These are phyloP conservation scores for Chloroceryle aenea DNA, from an alignment of 2,113 vertebrate genomes.

Conservation along the genomic window DNA sequence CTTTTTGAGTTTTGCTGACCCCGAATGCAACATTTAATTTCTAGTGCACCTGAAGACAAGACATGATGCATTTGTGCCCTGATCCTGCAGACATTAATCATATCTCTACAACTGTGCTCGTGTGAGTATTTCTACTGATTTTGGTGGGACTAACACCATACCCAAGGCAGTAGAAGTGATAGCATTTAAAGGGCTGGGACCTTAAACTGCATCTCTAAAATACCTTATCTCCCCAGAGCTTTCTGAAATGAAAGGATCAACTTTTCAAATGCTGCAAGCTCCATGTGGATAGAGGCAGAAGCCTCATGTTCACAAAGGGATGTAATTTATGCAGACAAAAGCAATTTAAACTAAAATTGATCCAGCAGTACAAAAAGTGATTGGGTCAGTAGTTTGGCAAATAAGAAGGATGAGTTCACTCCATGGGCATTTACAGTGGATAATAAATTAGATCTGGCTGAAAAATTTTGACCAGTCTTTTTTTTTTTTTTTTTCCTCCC, in stretches of 20 bases:
- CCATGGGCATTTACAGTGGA: constrained; percentile 5
- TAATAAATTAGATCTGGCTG: constrained; percentile 32
- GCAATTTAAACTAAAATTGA: constrained; percentile 55
- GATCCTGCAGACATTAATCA: background rate
- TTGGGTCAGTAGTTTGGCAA: constrained; percentile 53
- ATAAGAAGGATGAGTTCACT: constrained; percentile 46
- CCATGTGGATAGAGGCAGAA: background rate
- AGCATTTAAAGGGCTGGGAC: background rate
- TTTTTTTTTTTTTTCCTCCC: background rate
- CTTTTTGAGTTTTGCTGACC: background rate
- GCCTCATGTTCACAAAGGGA: background rate
- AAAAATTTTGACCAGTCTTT: constrained; percentile 4
- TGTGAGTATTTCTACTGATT: background rate
- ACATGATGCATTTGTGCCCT: background rate
- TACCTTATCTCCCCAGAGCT: background rate
- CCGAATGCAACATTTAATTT: background rate
- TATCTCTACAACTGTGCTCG: background rate
- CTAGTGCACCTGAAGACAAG: background rate
- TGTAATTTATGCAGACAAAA: constrained; percentile 49
- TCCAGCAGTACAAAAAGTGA: constrained; percentile 15
- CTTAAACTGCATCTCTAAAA: background rate
- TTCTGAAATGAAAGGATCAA: background rate
- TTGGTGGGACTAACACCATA: background rate
- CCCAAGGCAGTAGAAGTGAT: background rate
- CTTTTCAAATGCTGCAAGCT: background rate